phyloP scores from a whole-genome alignment of 1,140 invertebrate genomes.

The Pseudomyrmex sp. region DNA sequence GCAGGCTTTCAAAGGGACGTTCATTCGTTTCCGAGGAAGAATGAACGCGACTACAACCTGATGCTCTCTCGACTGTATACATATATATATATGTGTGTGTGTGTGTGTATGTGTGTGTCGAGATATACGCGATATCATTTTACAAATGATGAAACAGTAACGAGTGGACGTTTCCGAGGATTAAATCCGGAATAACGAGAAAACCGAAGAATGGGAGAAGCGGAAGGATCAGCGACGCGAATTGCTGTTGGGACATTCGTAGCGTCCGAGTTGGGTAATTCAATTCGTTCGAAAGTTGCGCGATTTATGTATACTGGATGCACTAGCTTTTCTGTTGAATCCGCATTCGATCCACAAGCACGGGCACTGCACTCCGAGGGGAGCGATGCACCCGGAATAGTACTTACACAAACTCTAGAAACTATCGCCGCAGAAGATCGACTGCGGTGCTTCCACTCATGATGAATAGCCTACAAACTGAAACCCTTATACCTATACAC shows the following conservation, averaged over 20 bases:
- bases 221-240: background rate
- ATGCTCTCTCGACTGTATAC: conserved; percentile 48
- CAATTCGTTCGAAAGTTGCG: background rate
- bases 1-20: background rate
- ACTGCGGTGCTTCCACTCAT: background rate
- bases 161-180: no score
- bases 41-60: conserved; percentile 62
- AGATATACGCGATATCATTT: no score
- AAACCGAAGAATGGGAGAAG: background rate
- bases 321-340: conserved; percentile 13
- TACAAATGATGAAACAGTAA: no score
- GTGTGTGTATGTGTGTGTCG: background rate
- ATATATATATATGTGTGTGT: background rate
- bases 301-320: background rate
- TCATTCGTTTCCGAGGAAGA: background rate
- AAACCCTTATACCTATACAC: background rate
- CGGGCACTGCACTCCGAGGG: conserved; percentile 27
- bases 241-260: background rate
- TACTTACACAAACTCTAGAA: conserved; percentile 37
- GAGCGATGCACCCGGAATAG: conserved; percentile 18
- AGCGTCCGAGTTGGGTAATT: background rate
- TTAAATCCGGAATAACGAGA: no score
- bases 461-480: background rate
- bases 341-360: conserved; percentile 9
- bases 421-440: conserved; percentile 7